These are phyloP conservation scores for Drosophila pseudotakahashii DNA, from an alignment of 2,888 invertebrate genomes.

Conservation along the genomic window DNA sequence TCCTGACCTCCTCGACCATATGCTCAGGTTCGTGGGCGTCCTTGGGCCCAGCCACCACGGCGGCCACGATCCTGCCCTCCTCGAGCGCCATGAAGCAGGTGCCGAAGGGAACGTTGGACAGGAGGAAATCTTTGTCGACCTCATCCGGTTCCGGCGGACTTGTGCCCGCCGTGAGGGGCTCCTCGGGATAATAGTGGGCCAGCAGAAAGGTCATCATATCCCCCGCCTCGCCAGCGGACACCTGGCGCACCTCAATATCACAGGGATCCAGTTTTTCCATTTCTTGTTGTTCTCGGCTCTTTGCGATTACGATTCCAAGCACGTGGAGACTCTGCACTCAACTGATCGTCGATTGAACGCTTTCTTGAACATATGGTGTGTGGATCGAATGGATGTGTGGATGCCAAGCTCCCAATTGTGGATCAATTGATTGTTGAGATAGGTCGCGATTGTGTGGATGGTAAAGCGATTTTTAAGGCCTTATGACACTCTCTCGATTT, in stretches of 20 bases:
- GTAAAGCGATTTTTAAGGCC: background rate
- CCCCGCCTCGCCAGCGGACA: slow-evolving; percentile 57
- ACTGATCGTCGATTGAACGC: slow-evolving; percentile 17
- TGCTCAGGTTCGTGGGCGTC: slow-evolving; percentile 56
- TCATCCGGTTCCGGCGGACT: slow-evolving; percentile 69
- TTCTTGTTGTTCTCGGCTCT: background rate
- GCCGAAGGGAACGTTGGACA: slow-evolving; percentile 69
- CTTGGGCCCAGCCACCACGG: slow-evolving; percentile 79
- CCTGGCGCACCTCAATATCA: slow-evolving; percentile 57
- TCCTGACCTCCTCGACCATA: slow-evolving; percentile 62
- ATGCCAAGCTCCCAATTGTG: slow-evolving; percentile 5
- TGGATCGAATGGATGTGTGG: slow-evolving; percentile 2
- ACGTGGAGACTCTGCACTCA: slow-evolving; percentile 14
- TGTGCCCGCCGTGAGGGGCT: slow-evolving; percentile 78
- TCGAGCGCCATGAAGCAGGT: slow-evolving; percentile 61
- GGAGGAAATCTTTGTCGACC: slow-evolving; percentile 74
- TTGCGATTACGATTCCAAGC: background rate
- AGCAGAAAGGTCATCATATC: slow-evolving; percentile 75
- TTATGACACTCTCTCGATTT: too few relatives aligned
- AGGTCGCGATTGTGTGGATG: slow-evolving; percentile 4
- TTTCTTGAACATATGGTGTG: background rate
- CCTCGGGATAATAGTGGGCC: slow-evolving; percentile 78
- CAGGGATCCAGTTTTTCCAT: background rate
- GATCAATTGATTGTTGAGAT: background rate
- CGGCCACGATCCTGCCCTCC: slow-evolving; percentile 68